Base-by-base conservation (phyloP, 2,888 invertebrate genomes). In the Xanthia togata region DNA sequence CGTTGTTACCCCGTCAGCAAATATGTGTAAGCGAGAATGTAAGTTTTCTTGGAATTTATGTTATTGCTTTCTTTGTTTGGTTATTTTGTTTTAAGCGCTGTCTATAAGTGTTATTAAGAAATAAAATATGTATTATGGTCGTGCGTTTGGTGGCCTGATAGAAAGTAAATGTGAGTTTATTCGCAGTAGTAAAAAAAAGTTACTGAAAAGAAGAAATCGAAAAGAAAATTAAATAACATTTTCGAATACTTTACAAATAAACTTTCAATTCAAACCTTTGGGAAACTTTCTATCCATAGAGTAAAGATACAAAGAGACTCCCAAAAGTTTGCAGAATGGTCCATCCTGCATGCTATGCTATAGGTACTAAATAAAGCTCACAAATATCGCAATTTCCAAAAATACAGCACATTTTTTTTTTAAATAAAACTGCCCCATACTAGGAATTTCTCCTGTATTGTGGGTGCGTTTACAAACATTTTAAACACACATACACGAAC, bases 1-100 rank as follows among this genome's bases (percentile, higher is more conserved):
- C 63, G 70, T 41, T 73, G 65, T 72, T 70, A 67, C 80, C 31
- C 62, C 78, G 83, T 73, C 83, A 78, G 71, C 81, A 74, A 79
- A 77, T 82, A 72, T 64, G 78, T 79, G 76, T 77, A 76, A 79
- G 67, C 63, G 69, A 79, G 64, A 65, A 79, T 79, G 76, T 76
- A 47, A 76, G 70, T 70, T 79, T 72, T 71, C 69, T 69, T 35
- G 44, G 62, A 76, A 47, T 73, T 71, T 69, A 55, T 80, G 77
- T 81, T 59, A 77, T 53, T 71, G 38, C 23, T 44, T 31, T 14
- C 3, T 47, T 67, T 74, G n/a, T 67, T 41, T 65, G 8, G 14
- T 38, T 17, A 0, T 50, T 55, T 31, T 53, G 44, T 73, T 68
- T n/a, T 38, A 65, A 31, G 47, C 3, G 5, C 20, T 26, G 31